Conservation (phyloP, 2,888 invertebrate species). For the Nymphalis urticae region DNA sequence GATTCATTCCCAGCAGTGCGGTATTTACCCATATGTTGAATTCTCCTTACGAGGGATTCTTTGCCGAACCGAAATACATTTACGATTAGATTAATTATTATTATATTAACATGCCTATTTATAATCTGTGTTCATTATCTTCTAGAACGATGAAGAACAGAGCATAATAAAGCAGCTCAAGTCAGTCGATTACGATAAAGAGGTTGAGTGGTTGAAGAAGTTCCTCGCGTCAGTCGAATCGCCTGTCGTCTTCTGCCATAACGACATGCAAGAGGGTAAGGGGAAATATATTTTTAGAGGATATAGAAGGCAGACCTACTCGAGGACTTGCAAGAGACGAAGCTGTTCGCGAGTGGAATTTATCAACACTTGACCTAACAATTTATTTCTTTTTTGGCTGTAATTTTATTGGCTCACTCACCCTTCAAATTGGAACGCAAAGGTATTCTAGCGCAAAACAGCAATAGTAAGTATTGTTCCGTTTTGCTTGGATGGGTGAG, state of each 20-base stretch:
- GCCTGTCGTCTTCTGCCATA: constrained; percentile 96
- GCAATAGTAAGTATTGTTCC: too few relatives aligned
- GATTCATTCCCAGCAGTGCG: too few relatives aligned
- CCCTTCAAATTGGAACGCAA: too few relatives aligned
- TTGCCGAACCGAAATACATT: too few relatives aligned
- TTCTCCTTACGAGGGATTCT: too few relatives aligned
- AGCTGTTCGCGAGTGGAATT: too few relatives aligned
- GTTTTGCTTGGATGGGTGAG: too few relatives aligned
- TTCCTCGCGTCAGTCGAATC: constrained; percentile 82
- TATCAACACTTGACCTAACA: too few relatives aligned
- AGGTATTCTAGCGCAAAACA: too few relatives aligned
- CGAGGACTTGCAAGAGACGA: not conserved
- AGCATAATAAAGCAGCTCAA: constrained; percentile 65
- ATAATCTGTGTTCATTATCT: constrained; percentile 19
- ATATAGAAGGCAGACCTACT: not conserved
- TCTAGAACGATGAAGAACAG: constrained; percentile 64
- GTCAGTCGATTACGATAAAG: constrained; percentile 83
- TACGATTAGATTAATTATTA: not conserved
- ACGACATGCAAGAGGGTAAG: constrained; percentile 94
- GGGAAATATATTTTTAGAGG: not conserved
- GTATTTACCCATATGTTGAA: too few relatives aligned
- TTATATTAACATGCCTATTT: not conserved
- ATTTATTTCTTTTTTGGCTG: too few relatives aligned
- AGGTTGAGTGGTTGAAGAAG: constrained; percentile 86
- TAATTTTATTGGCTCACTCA: too few relatives aligned